phyloP scores from a whole-genome alignment of 2,113 vertebrate genomes.

The Gobio gobio region DNA sequence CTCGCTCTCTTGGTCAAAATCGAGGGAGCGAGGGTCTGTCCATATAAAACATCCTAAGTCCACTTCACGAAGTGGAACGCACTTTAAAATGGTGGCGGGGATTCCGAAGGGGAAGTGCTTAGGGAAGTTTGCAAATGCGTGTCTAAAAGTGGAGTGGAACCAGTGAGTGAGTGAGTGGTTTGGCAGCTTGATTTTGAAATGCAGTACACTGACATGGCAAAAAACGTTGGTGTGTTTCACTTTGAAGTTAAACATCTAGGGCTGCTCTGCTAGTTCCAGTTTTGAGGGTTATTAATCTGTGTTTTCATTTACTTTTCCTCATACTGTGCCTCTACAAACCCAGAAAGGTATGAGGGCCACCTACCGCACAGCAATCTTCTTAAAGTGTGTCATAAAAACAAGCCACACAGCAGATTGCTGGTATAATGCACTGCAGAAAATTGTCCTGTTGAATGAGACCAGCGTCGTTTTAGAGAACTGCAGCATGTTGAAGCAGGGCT shows the following conservation, averaged over 20 bases:
- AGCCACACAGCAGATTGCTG: conserved; percentile 1
- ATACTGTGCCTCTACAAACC: conserved; percentile 31
- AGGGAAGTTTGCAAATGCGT: no score
- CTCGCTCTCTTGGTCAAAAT: no score
- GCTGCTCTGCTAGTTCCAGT: neutral
- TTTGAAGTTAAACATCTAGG: neutral
- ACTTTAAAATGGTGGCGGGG: no score
- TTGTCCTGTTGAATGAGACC: conserved; percentile 2
- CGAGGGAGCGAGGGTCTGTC: no score
- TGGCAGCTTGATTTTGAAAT: neutral
- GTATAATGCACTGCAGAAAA: neutral
- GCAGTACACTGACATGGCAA: neutral
- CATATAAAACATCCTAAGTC: no score
- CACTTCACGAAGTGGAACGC: no score
- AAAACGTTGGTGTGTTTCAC: neutral
- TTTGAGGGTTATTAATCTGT: conserved; percentile 10
- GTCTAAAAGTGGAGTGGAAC: no score
- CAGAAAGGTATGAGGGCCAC: conserved; percentile 32
- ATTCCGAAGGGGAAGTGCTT: no score
- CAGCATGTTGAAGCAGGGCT: conserved; percentile 13
- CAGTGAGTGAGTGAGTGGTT: no score
- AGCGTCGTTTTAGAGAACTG: neutral
- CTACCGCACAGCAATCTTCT: conserved; percentile 3
- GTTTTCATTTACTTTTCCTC: conserved; percentile 30
- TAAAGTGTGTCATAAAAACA: conserved; percentile 28